Conservation (phyloP, 1,140 invertebrate species). For the Leptopilina clavipes region DNA sequence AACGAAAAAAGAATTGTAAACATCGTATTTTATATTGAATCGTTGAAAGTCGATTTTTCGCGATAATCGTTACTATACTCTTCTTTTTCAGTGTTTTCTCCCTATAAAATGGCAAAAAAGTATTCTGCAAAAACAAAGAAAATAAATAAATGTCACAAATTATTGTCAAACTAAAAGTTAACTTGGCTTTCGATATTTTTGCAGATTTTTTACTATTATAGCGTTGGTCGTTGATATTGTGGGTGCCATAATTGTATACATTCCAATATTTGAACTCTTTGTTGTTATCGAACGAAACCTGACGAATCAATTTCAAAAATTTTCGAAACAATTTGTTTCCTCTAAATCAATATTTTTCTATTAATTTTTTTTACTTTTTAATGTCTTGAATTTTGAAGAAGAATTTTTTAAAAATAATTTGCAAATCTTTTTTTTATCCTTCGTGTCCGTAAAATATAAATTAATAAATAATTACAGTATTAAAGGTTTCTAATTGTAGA, state of each 20-base stretch:
- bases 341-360: too few relatives aligned
- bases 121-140: not conserved
- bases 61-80: not conserved
- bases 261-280: not conserved
- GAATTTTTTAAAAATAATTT: too few relatives aligned
- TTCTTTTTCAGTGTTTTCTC: not conserved
- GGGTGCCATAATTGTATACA: constrained; percentile 11
- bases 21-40: not conserved
- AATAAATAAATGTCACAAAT: not conserved
- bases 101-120: not conserved
- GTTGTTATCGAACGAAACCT: not conserved
- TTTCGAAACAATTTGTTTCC: too few relatives aligned
- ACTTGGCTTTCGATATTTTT: constrained; percentile 24
- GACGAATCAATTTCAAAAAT: not conserved
- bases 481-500: not conserved
- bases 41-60: constrained; percentile 1
- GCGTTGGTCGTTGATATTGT: constrained; percentile 19
- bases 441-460: too few relatives aligned
- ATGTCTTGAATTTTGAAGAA: too few relatives aligned
- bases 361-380: too few relatives aligned
- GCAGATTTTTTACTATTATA: constrained; percentile 13
- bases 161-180: not conserved
- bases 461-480: too few relatives aligned
- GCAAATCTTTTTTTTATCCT: too few relatives aligned
- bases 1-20: not conserved